Evolutionary conservation across 2,797 vertebrate genomes (phyloP), one percentile per base, ranked within the genome.

Genomic region (Diceros bicornis): DNA sequence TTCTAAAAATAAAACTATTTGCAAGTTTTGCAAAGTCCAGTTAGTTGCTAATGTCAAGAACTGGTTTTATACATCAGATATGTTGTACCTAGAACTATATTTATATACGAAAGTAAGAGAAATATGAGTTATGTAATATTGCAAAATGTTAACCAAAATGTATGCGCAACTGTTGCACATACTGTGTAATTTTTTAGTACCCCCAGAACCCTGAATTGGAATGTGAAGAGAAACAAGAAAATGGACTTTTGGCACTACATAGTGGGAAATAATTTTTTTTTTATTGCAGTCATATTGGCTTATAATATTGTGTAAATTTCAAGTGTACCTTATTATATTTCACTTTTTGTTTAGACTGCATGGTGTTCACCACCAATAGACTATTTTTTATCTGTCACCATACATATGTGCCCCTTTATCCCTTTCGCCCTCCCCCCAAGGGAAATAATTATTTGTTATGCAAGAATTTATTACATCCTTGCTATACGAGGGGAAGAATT

Each of bases 1-100:
- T 83, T 88, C 74, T 34, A 72, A 88, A 93, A 82, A 68, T 92
- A 83, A 94, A 77, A 75, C 25, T 18, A 32, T 83, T 59, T 88
- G 47, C n/a, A 81, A 41, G 37, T 85, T 52, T 81, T 82, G 20
- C 20, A 77, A 87, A 81, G 47, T 55, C 41, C 2, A 9, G 27
- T 71, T 50, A 37, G 68, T 34, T 87, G 62, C 57, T 61, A 37
- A 71, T 17, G 9, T 41, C 14, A 75, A 85, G 62, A 86, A n/a
- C 55, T 41, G n/a, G 2, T 69, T 77, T 95, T 57, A 47, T 9
- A 23, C 9, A 13, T 82, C 41, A 62, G 13, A 6, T 55, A 78
- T 74, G 13, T 74, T 82, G 14, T 71, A 25, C 62, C 25, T 74
- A 86, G 74, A 75, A 55, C 34, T 55, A 3, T 64, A 44, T 82